phyloP scores from a whole-genome alignment of 2,888 invertebrate species.

The Tetranychus piercei region DNA sequence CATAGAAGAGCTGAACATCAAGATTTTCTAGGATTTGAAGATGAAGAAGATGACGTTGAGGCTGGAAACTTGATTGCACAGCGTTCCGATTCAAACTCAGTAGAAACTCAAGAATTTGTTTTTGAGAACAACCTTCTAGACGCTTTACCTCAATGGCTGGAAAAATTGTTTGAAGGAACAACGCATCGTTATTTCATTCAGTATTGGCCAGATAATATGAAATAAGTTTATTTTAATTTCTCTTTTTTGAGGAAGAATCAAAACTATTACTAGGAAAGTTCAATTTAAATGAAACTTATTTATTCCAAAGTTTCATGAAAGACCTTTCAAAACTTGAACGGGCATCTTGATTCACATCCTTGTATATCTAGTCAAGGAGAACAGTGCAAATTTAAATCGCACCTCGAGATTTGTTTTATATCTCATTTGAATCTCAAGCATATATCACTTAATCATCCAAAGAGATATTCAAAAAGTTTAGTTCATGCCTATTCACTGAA shows the following conservation, averaged over 20 bases:
- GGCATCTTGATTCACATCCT: not conserved
- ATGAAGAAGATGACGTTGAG: conserved; percentile 37
- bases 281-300: not conserved
- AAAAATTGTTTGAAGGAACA: conserved; percentile 84
- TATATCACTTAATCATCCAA: too few species aligned
- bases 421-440: too few species aligned
- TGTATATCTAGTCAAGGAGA: not conserved
- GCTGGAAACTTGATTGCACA: conserved; percentile 28
- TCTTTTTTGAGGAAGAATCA: not conserved
- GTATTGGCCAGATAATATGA: conserved; percentile 59
- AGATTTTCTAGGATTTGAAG: conserved; percentile 66
- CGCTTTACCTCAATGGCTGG: conserved; percentile 86
- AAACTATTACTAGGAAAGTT: not conserved
- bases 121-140: conserved; percentile 62
- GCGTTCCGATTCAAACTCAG: not conserved
- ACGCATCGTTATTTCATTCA: conserved; percentile 87
- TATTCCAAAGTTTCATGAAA: not conserved
- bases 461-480: too few species aligned
- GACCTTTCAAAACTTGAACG: conserved; percentile 1
- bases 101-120: conserved; percentile 33
- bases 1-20: conserved; percentile 34
- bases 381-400: not conserved
- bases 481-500: too few species aligned
- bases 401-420: not conserved
- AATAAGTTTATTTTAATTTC: conserved; percentile 22